Evolutionary conservation across 2,113 vertebrate species (phyloP).

Genomic region (Chaetodon auriga): DNA sequence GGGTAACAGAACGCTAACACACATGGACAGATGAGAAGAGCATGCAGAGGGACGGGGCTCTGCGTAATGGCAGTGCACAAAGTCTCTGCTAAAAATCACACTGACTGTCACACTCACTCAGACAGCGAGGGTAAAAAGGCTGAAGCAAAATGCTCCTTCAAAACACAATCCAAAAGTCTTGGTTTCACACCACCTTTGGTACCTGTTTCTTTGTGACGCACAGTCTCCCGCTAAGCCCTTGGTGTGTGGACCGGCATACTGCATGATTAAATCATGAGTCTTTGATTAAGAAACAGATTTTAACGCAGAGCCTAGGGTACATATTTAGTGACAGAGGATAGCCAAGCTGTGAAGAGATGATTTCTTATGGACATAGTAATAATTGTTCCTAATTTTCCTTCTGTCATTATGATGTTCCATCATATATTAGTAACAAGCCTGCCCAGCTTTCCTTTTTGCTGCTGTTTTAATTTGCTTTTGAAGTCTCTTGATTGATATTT

Average conservation of each 20-base stretch:
- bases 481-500: no score
- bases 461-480: background rate
- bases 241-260: background rate
- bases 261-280: background rate
- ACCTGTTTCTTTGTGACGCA: background rate
- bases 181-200: background rate
- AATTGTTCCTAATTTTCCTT: background rate
- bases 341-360: background rate
- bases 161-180: background rate
- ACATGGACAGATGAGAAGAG: slow-evolving; percentile 25
- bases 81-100: slow-evolving; percentile 2
- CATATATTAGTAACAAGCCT: background rate
- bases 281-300: background rate
- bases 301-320: background rate
- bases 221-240: background rate
- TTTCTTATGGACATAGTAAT: background rate
- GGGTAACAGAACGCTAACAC: slow-evolving; percentile 7
- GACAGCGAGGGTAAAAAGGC: background rate
- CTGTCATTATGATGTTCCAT: background rate
- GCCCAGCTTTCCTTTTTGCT: background rate
- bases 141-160: background rate
- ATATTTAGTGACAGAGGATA: background rate
- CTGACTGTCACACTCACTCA: slow-evolving; percentile 1
- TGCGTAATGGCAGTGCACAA: background rate
- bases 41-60: background rate